Percentiles rank a stretch among this genome's conserved stretches.
phyloP scores from a whole-genome alignment of 2,113 vertebrate genomes.

The Emydocephalus ijimae region DNA sequence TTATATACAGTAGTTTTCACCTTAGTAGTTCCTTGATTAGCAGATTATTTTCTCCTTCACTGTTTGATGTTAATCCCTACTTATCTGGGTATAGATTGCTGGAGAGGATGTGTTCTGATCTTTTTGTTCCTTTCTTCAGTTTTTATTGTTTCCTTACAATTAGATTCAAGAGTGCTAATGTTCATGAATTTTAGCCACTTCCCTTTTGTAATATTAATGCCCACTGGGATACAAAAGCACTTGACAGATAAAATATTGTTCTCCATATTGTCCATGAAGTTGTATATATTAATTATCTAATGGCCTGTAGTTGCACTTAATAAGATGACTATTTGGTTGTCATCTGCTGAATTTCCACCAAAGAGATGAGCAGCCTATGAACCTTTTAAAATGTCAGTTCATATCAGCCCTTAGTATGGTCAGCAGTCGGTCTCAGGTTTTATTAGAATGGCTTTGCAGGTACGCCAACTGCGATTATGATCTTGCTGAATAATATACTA shows the following conservation, averaged over 20 bases:
- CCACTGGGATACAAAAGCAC: not conserved
- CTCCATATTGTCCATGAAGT: not conserved
- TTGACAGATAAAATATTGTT: not conserved
- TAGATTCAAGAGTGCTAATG: not conserved
- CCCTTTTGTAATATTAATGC: not conserved
- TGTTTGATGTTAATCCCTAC: not conserved
- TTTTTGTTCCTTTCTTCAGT: not conserved
- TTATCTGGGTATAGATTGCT: not conserved
- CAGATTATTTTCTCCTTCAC: not conserved
- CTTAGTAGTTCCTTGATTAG: not conserved
- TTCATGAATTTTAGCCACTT: not conserved
- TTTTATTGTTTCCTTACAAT: not conserved
- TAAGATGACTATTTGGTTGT: not conserved
- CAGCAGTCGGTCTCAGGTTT: not conserved
- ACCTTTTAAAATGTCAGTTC: not conserved
- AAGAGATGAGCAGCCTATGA: not conserved
- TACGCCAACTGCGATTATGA: not conserved
- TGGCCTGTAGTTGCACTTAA: not conserved
- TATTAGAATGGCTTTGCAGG: not conserved
- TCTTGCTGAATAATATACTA: not conserved
- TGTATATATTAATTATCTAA: not conserved
- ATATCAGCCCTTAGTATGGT: not conserved
- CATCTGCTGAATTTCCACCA: not conserved
- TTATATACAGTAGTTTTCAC: not conserved
- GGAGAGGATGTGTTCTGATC: not conserved